phyloP scores from a whole-genome alignment of 2,797 vertebrate genomes.

The Alectoris magna region DNA sequence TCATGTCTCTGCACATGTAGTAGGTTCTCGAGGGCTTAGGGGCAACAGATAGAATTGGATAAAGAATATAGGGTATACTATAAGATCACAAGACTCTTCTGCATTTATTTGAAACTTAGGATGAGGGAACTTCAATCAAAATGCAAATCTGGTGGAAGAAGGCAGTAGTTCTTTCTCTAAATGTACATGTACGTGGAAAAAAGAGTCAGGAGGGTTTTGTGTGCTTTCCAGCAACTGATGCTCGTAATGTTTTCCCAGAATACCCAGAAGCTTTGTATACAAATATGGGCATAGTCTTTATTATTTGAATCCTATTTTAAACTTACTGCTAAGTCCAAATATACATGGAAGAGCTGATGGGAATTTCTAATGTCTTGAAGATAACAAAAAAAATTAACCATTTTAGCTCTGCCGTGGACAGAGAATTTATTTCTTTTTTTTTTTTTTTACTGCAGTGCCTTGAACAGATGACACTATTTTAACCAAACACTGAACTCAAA shows the following conservation, averaged over 20 bases:
- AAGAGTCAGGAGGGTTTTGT: background rate
- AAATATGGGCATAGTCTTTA: background rate
- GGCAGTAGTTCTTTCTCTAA: background rate
- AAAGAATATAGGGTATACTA: background rate
- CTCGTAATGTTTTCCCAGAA: background rate
- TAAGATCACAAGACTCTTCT: background rate
- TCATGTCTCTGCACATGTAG: accelerated
- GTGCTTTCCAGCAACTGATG: background rate
- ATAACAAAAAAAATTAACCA: background rate
- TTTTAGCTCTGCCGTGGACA: background rate
- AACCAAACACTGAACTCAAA: background rate
- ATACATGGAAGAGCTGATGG: background rate
- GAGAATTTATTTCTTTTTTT: background rate
- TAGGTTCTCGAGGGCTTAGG: background rate
- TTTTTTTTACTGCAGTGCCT: background rate
- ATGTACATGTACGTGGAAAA: background rate
- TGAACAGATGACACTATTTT: background rate
- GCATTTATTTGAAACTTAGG: background rate
- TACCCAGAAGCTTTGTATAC: background rate
- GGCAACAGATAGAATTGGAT: background rate
- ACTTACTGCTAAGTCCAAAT: background rate
- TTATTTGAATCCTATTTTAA: background rate
- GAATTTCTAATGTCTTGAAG: background rate
- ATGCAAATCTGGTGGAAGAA: background rate
- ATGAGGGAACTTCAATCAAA: background rate